Evolutionary conservation across 2,888 invertebrate species (phyloP), one percentile per base, ranked within the genome.

Genomic region (Microctonus aethiopoides): DNA sequence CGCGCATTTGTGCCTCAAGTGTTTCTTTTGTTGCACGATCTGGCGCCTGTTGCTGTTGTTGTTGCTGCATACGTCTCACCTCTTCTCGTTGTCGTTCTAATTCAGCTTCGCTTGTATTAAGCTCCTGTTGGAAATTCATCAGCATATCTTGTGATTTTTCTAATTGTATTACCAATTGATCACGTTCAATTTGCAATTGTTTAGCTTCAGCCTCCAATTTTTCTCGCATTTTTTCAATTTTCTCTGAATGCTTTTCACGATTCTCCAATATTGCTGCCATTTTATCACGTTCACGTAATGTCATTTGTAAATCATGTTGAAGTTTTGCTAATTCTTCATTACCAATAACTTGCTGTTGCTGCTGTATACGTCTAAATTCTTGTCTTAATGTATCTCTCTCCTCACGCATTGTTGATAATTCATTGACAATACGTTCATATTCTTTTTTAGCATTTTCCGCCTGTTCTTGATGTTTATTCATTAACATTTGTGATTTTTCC

Each of bases 111-210:
- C 94, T 93, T 76, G 93, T 91, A 76, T 94, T 95, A 63, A 96
- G 86, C 83, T 96, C 96, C 84, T 95, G 93, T 85, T 96, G 96
- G 93, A 96, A 96, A 87, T 95, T 95, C 87, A 96, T 93, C 70
- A 97, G 88, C 92, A 96, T 95, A 78, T 96, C 95, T 85, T 96
- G 96, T 52, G 95, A 95, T 87, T 97, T 96, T 86, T 96, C 96
- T 83, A 97, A 86, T 85, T 96, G 96, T 75, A 93, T 91, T 1
- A 96, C 95, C 74, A 97, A 87, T 86, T 96, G 96, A 84, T 96
- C 96, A 61, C 95, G 80, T 85, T 96, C 96, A 75, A 94, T 91
- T 20, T 94, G 93, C 79, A 96, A 86, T 85, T 96, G 95, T 81
- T 95, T 95, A 68, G 94, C 91, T 75, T 96, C 96, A 0, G 91